phyloP scores from a whole-genome alignment of 2,797 vertebrate genomes.

The Stomatorhinus walkeri region DNA sequence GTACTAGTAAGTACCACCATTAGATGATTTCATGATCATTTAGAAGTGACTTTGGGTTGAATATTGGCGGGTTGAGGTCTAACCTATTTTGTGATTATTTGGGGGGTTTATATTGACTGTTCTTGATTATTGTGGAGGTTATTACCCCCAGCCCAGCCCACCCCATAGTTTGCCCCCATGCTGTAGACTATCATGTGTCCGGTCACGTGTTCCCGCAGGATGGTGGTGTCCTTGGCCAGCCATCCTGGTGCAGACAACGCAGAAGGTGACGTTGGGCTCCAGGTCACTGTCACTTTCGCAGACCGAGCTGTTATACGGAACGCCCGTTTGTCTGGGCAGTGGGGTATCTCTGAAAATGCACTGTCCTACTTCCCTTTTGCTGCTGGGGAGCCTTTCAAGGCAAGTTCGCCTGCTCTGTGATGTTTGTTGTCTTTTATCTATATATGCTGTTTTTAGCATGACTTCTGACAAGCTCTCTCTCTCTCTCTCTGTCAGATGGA shows the following conservation, averaged over 20 bases:
- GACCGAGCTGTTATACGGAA: slow-evolving; percentile 75
- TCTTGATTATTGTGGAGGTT: neutral
- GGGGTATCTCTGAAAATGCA: slow-evolving; percentile 74
- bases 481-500: slow-evolving; percentile 69
- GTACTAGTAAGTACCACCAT: neutral
- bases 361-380: slow-evolving; percentile 82
- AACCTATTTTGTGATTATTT: neutral
- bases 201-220: slow-evolving; percentile 51
- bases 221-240: slow-evolving; percentile 70
- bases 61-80: neutral
- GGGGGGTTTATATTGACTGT: neutral
- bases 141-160: neutral
- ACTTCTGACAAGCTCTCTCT: neutral
- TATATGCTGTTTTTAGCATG: neutral
- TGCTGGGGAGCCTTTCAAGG: slow-evolving; percentile 79
- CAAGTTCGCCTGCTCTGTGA: slow-evolving; percentile 29
- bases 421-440: neutral
- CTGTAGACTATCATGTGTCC: neutral
- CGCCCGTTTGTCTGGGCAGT: slow-evolving; percentile 71
- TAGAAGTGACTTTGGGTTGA: neutral
- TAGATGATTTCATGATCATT: neutral
- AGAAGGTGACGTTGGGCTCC: slow-evolving; percentile 70
- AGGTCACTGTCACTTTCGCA: slow-evolving; percentile 70
- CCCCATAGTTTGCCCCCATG: neutral
- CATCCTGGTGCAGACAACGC: slow-evolving; percentile 52